Evolutionary conservation across 2,797 vertebrate genomes (phyloP).

Genomic region (Gorsachius magnificus): DNA sequence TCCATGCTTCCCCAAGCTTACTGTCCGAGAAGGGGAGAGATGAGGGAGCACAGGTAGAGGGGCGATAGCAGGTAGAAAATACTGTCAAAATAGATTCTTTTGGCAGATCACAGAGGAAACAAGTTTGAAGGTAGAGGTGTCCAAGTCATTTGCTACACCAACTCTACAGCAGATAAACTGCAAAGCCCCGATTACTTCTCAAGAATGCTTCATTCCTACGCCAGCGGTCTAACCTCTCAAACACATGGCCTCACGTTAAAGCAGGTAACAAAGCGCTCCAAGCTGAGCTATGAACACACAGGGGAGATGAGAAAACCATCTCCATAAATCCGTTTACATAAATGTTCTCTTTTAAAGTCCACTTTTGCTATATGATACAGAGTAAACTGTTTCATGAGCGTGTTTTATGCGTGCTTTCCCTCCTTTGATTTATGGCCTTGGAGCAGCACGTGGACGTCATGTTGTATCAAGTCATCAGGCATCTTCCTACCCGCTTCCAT

Average conservation of each 20-base stretch:
- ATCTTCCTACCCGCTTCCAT: background rate
- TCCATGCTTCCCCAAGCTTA: background rate
- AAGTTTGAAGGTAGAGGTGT: background rate
- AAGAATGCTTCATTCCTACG: background rate
- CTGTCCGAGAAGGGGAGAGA: background rate
- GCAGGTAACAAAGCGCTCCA: background rate
- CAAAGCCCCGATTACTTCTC: background rate
- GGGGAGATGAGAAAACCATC: background rate
- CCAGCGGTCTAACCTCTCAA: background rate
- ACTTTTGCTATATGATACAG: background rate
- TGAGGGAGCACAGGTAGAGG: background rate
- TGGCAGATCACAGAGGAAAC: background rate
- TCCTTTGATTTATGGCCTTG: background rate
- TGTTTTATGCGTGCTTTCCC: background rate
- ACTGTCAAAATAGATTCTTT: background rate
- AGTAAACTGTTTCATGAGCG: background rate
- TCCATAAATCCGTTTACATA: constrained; percentile 3
- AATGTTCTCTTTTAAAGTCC: background rate
- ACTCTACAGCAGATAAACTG: background rate
- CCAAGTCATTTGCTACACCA: background rate
- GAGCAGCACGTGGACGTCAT: background rate
- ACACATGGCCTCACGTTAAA: background rate
- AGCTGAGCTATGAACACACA: background rate
- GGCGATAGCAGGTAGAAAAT: background rate
- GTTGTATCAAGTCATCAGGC: background rate